Conservation (phyloP, 2,113 vertebrate species). For the Saguinus midas region DNA sequence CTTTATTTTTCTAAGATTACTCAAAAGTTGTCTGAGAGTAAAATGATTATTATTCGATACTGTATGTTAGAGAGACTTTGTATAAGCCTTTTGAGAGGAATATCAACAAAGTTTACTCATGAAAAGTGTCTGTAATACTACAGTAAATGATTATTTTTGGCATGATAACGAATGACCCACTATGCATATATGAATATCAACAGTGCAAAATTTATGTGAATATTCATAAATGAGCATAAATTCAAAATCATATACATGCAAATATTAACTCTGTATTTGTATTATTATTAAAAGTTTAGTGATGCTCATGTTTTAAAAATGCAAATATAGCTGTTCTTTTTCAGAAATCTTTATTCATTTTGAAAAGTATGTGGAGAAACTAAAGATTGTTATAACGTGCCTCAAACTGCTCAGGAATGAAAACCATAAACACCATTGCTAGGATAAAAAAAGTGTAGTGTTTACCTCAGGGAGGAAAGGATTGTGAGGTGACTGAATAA, state of each 20-base stretch:
- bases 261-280: background rate
- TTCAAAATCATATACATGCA: background rate
- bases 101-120: conserved; percentile 13
- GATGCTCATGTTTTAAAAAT: background rate
- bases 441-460: background rate
- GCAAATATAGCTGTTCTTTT: background rate
- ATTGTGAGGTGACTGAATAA: background rate
- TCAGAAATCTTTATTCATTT: background rate
- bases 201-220: background rate
- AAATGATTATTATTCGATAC: background rate
- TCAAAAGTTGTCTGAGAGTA: background rate
- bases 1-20: background rate
- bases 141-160: conserved; percentile 30
- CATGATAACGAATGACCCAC: background rate
- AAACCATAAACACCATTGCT: background rate
- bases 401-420: background rate
- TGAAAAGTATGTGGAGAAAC: background rate
- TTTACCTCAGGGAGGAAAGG: background rate
- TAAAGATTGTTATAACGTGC: background rate
- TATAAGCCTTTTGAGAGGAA: background rate
- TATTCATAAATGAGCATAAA: conserved; percentile 16
- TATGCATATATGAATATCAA: background rate
- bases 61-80: background rate
- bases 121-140: background rate
- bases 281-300: conserved; percentile 20